A percentile compares a stretch with the other conserved stretches of the same genome.
Evolutionary conservation across 2,888 invertebrate species (phyloP).

Genomic region (Ditylenchus weischeri): DNA sequence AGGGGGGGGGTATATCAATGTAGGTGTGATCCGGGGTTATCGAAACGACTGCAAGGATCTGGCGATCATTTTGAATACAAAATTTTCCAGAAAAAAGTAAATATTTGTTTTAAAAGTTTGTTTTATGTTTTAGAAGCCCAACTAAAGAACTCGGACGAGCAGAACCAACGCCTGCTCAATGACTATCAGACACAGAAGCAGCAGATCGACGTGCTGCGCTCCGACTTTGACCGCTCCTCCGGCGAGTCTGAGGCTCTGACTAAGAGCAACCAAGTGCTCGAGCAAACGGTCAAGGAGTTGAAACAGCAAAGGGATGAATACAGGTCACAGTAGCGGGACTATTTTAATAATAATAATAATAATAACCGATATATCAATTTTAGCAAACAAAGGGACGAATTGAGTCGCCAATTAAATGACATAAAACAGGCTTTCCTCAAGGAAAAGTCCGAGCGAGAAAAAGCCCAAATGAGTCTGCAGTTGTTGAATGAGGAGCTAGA

Average conservation of each 20-base stretch:
- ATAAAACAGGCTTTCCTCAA: constrained; percentile 47
- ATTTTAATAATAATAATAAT: background rate
- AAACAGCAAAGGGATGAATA: constrained; percentile 55
- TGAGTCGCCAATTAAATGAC: constrained; percentile 48
- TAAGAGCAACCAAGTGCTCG: constrained; percentile 38
- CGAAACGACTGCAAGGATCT: too few species aligned
- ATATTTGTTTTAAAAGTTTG: constrained; percentile 2
- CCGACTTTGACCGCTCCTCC: constrained; percentile 41
- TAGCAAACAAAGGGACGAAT: constrained; percentile 54
- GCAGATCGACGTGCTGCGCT: constrained; percentile 43
- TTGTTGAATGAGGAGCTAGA: constrained; percentile 49
- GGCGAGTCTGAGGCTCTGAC: constrained; percentile 44
- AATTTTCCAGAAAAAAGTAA: background rate
- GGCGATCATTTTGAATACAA: background rate
- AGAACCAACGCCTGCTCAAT: constrained; percentile 15
- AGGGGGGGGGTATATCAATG: too few species aligned
- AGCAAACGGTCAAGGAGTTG: constrained; percentile 53
- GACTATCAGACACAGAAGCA: constrained; percentile 39
- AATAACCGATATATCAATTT: constrained; percentile 13
- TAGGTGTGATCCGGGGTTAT: too few species aligned
- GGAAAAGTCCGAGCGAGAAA: constrained; percentile 40
- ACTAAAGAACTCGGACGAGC: constrained; percentile 33
- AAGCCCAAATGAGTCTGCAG: constrained; percentile 25
- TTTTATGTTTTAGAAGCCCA: constrained; percentile 30
- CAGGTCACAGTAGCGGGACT: constrained; percentile 31